These are phyloP conservation scores for Sebastes wilsoni DNA, from an alignment of 2,797 vertebrate genomes.

Conservation along the genomic window DNA sequence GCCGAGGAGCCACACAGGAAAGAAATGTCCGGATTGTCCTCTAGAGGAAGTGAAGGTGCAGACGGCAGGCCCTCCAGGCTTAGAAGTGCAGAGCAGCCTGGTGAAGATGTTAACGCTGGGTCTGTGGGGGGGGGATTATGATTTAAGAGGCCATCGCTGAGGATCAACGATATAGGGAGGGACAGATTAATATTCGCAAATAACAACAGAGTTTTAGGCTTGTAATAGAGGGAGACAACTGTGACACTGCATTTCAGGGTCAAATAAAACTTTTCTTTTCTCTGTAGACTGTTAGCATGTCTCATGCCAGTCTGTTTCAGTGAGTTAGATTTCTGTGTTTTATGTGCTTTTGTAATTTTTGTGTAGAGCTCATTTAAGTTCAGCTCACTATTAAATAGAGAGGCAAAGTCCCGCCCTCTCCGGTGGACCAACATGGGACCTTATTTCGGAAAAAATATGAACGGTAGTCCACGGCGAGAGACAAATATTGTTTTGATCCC, in stretches of 20 bases:
- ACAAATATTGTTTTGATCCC: too few species aligned
- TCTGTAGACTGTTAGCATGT: not conserved
- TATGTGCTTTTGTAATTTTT: not conserved
- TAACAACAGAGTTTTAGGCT: constrained; percentile 13
- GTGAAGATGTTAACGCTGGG: constrained; percentile 64
- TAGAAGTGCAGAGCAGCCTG: constrained; percentile 48
- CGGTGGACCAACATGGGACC: too few species aligned
- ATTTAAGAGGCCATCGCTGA: constrained; percentile 47
- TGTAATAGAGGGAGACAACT: not conserved
- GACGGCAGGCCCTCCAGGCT: constrained; percentile 50
- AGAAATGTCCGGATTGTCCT: constrained; percentile 54
- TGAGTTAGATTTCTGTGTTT: not conserved
- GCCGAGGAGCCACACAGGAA: constrained; percentile 57
- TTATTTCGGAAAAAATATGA: too few species aligned
- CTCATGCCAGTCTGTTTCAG: not conserved
- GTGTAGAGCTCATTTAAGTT: not conserved
- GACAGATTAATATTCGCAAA: constrained; percentile 51
- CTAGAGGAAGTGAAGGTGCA: constrained; percentile 67
- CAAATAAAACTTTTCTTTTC: not conserved
- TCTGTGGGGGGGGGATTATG: constrained; percentile 44
- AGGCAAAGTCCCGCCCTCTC: too few species aligned
- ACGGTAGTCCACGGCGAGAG: too few species aligned
- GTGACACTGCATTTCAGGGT: not conserved
- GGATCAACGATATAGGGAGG: constrained; percentile 17
- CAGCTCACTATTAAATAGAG: not conserved